Conservation (phyloP, 1,140 invertebrate genomes). For the Bombus sylvicola region DNA sequence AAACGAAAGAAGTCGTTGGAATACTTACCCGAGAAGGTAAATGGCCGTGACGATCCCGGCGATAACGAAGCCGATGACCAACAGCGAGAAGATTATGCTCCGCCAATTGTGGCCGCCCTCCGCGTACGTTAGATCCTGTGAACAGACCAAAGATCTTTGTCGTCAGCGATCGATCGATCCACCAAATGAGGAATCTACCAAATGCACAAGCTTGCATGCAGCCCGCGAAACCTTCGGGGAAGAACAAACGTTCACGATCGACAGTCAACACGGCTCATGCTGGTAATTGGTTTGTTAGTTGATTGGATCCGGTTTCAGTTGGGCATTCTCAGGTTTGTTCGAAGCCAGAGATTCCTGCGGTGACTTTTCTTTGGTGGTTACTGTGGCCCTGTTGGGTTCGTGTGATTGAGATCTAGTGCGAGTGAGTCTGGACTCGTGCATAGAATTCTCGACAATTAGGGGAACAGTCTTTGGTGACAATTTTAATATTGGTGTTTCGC, state of each 20-base stretch:
- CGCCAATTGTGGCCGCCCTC: constrained; percentile 93
- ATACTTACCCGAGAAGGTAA: constrained; percentile 89
- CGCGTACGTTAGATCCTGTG: constrained; percentile 87
- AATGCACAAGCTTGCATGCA: constrained; percentile 63
- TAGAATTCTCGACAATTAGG: not conserved
- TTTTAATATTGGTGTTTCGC: too few species aligned
- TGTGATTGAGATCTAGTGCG: not conserved
- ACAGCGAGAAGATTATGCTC: constrained; percentile 91
- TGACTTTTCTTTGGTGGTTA: not conserved
- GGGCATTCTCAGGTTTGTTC: not conserved
- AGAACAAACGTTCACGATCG: constrained; percentile 25
- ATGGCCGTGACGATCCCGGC: constrained; percentile 92
- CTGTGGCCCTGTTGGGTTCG: too few species aligned
- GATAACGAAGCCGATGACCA: constrained; percentile 93
- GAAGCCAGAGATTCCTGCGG: not conserved
- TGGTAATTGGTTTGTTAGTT: constrained; percentile 24
- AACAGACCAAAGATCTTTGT: constrained; percentile 43
- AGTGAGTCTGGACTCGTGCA: not conserved
- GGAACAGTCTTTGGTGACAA: not conserved
- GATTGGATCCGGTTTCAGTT: not conserved
- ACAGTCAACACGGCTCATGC: constrained; percentile 31
- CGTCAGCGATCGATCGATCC: constrained; percentile 53
- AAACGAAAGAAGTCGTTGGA: not conserved
- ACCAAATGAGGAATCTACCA: not conserved
- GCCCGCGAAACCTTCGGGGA: constrained; percentile 14